Evolutionary conservation across 2,113 vertebrate genomes (phyloP), one percentile per base, ranked within the genome.

Genomic region (Cryptomyrus ogoouensis): DNA sequence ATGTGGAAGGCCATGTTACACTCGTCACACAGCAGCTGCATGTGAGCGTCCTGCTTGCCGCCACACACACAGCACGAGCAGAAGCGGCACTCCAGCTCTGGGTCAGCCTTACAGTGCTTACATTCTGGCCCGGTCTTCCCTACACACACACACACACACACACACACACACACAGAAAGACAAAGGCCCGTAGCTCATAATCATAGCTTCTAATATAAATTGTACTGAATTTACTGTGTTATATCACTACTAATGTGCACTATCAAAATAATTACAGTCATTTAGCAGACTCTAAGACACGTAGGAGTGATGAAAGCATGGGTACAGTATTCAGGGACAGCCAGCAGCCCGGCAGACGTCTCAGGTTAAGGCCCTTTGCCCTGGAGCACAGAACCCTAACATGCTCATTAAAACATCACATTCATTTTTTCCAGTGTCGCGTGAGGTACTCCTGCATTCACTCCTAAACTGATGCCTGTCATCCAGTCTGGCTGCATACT

Each of bases 41-140:
- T 98, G 93, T 97, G 97, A 91, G 98, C 98, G 56, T 99, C 98
- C 92, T 97, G 98, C 93, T 99, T 99, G 62, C 98, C 98, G 86
- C 98, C 98, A 89, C 98, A 99, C 89, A 98, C 94, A 91, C 96
- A 98, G 95, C 98, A 99, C 3, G 98, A 99, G 92, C 98, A 99
- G 94, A 98, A 97, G 2, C 97, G 97, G 87, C 98, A 99, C 92
- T 98, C 98, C 0, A 96, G 95, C 17, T 98, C 97, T 35, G 98
- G 97, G 93, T 99, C 98, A 85, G 97, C 98, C 92, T 97, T 97
- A 95, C 98, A 99, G 94, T 98, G 97, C 92, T 99, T 98, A 95
- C 98, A 99, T 95, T 99, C 98, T 0, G 98, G 98, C 66, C 98
- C 98, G 93, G 98, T 99, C 94, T 98, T 99, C 91, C 98, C 98